Percentiles rank a stretch among this genome's conserved stretches.
phyloP scores from a whole-genome alignment of 2,888 invertebrate species.

The Drymonia ruficornis region DNA sequence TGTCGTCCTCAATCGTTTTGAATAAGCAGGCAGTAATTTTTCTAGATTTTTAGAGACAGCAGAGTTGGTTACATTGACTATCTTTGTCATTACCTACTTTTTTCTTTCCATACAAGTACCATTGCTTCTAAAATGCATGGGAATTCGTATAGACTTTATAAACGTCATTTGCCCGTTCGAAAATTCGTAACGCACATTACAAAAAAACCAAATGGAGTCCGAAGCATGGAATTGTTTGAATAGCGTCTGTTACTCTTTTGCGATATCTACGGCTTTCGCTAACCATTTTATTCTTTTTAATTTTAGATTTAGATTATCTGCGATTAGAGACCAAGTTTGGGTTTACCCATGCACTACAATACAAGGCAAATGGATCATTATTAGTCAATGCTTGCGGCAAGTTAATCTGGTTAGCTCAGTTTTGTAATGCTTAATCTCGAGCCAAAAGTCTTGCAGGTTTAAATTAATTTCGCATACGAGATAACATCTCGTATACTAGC shows the following conservation, averaged over 20 bases:
- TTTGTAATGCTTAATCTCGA: no score
- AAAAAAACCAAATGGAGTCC: constrained; percentile 48
- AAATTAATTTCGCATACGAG: background rate
- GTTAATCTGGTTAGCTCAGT: background rate
- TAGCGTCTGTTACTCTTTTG: constrained; percentile 44
- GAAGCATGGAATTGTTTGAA: constrained; percentile 59
- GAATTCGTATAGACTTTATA: background rate
- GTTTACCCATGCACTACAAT: constrained; percentile 21
- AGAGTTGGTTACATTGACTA: no score
- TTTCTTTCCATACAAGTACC: background rate
- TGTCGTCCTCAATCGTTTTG: no score
- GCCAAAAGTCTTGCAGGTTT: no score
- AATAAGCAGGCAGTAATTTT: no score
- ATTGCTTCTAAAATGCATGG: background rate
- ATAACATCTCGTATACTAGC: background rate
- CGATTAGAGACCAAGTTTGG: constrained; percentile 26
- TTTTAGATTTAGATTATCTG: constrained; percentile 30
- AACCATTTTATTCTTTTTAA: constrained; percentile 23
- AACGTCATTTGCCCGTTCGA: background rate
- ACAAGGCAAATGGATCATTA: constrained; percentile 6
- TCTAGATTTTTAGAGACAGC: no score
- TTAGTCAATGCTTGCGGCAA: background rate
- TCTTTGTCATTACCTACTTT: no score
- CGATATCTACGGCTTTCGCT: constrained; percentile 44
- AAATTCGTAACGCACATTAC: constrained; percentile 57